Base-by-base conservation (phyloP, 2,797 vertebrate genomes). In the Leptoclinus maculatus region DNA sequence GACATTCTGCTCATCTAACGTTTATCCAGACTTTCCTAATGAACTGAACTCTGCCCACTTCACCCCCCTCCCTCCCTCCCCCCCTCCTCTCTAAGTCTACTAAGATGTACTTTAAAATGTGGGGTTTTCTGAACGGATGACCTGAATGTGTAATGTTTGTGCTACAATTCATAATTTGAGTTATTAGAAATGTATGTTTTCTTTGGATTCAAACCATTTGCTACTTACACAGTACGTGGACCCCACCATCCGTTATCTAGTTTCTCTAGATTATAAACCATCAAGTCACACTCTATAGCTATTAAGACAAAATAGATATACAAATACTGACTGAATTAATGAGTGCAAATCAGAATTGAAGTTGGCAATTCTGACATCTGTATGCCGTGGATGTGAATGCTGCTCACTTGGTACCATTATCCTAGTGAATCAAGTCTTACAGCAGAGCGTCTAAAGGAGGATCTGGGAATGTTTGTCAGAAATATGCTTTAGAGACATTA, bases 161-260 rank as follows among this genome's bases (percentile, higher is more conserved):
- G 76, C 80, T 84, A 68, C 39, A 79, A 80, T 66, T 85, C 13
- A 59, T 47, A 27, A 59, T 79, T 53, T 51, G 49, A 73, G 4
- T 59, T 38, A 64, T 66, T 58, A 82, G 43, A 75, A 79, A 72
- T 25, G 19, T 66, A 14, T 13, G 73, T 58, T 23, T 13, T 54
- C 70, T 88, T 83, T 92, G 85, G 83, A 88, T 84, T 84, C 25
- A 76, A 87, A 83, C 56, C 59, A 47, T 69, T 75, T 70, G 43
- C 70, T 70, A 67, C 70, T 71, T 79, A 36, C 29, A 78, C 25
- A 83, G 36, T 71, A 80, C 23, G 23, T 51, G 65, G 72, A 77
- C 38, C 25, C 27, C 34, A 51, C 41, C 34, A 62, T 71, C 23
- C 23, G 16, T 63, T 66, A 13, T 70, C 63, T 72, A 77, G 63